Evolutionary conservation across 2,888 invertebrate species (phyloP), one percentile per base, ranked within the genome.

Genomic region (Cephus pulcher): DNA sequence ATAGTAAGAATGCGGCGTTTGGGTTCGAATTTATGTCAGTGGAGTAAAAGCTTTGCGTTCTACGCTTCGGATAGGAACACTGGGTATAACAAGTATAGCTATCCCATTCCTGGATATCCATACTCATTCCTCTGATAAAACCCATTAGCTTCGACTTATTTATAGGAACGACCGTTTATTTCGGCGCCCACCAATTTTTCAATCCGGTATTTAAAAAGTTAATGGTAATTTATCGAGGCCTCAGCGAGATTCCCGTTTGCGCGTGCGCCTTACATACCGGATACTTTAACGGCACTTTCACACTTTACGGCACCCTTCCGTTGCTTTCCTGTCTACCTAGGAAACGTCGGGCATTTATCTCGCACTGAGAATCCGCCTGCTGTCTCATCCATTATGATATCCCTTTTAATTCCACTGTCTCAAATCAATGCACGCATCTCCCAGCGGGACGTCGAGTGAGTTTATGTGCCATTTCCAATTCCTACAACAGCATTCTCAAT

Each of bases 91-190:
- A 56, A 56, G 56, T 23, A 56, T 56, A 56, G 23, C 23, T 56
- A 56, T 56, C 56, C 23, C 56, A 23, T 23, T 56, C 6, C 23
- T 56, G 56, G 23, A 56, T 56, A 56, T 9, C 23, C 56, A 1
- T 56, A 15, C 56, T 82, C 84, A 80, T 81, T 83, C 81, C 79
- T 80, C 83, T 84, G 87, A 89, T 89, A 88, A 89, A 89, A 87
- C 82, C 87, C 89, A 88, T 87, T 89, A 88, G 86, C 85, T 82
- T 83, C 84, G 84, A 87, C 87, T 89, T 89, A 89, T 89, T 89
- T 88, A 88, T 88, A 87, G 86, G 84, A 84, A 79, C 81, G 78
- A 82, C 82, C 82, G 85, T 85, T 88, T 83, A 85, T 88, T 88
- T 85, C 85, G 84, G 85, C 85, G 83, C 84, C 84, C 83, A 86